Evolutionary conservation across 2,113 vertebrate genomes (phyloP).

Genomic region (Colius striatus): DNA sequence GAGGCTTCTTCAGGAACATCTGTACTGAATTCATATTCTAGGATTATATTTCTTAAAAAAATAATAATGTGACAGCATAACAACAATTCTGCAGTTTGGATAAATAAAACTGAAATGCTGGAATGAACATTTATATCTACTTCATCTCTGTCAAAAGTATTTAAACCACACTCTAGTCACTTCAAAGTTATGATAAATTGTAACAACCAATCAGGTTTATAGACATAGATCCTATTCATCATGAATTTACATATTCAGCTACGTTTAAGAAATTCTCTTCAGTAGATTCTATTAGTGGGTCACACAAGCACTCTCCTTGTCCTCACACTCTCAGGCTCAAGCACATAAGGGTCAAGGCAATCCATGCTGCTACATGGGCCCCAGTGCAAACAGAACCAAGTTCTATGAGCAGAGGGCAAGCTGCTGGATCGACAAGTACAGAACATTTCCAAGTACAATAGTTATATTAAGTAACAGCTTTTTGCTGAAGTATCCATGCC

Average conservation of each 20-base stretch:
- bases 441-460: background rate
- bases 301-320: background rate
- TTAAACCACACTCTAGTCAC: background rate
- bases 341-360: background rate
- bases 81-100: background rate
- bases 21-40: background rate
- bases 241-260: accelerated
- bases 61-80: background rate
- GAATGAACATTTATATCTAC: background rate
- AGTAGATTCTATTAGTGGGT: background rate
- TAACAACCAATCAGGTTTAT: background rate
- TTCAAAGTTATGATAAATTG: background rate
- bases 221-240: background rate
- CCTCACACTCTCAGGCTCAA: background rate
- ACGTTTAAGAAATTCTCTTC: background rate
- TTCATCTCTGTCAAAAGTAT: background rate
- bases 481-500: constrained; percentile 15
- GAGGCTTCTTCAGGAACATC: background rate
- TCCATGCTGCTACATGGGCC: background rate
- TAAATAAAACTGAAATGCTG: background rate
- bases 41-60: background rate
- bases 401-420: background rate
- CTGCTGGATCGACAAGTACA: background rate
- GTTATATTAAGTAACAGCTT: constrained; percentile 47
- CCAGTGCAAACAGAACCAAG: background rate